These are phyloP conservation scores for Ctenodactylus gundi DNA, from an alignment of 2,113 vertebrate species.

Conservation along the genomic window DNA sequence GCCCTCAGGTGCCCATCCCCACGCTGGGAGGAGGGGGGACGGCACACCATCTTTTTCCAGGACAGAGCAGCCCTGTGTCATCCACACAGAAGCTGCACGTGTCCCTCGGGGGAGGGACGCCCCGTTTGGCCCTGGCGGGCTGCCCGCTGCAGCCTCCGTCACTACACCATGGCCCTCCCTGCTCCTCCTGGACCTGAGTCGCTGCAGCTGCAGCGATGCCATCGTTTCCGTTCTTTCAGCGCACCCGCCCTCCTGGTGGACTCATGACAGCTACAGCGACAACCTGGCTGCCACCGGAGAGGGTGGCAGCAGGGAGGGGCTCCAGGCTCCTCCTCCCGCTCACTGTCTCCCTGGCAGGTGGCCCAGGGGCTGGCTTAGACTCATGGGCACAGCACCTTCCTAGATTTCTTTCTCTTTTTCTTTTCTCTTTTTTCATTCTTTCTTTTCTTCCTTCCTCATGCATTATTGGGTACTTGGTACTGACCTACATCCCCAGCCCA, in stretches of 20 bases:
- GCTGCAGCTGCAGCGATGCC: constrained; percentile 19
- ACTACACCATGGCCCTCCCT: too few species aligned
- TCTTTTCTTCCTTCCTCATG: too few species aligned
- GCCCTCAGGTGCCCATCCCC: not conserved
- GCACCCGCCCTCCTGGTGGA: too few species aligned
- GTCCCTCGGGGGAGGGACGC: not conserved
- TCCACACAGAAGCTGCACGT: constrained; percentile 52
- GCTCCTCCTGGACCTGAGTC: not conserved
- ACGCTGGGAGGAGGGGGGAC: not conserved
- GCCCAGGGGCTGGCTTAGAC: not conserved
- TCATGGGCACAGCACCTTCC: not conserved
- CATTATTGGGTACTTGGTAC: too few species aligned
- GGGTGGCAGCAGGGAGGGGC: not conserved
- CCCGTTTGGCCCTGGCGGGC: too few species aligned
- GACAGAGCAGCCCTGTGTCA: constrained; percentile 55
- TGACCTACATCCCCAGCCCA: too few species aligned
- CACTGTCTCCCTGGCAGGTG: not conserved
- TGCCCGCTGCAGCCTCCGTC: too few species aligned
- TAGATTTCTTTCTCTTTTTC: too few species aligned
- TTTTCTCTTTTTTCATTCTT: too few species aligned
- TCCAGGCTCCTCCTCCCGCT: not conserved
- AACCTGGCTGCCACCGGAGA: too few species aligned
- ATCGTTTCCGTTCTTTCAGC: constrained; percentile 6
- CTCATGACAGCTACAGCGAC: too few species aligned
- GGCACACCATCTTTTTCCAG: not conserved